Conservation (phyloP, 2,888 invertebrate species). For the Drosophila affinis region DNA sequence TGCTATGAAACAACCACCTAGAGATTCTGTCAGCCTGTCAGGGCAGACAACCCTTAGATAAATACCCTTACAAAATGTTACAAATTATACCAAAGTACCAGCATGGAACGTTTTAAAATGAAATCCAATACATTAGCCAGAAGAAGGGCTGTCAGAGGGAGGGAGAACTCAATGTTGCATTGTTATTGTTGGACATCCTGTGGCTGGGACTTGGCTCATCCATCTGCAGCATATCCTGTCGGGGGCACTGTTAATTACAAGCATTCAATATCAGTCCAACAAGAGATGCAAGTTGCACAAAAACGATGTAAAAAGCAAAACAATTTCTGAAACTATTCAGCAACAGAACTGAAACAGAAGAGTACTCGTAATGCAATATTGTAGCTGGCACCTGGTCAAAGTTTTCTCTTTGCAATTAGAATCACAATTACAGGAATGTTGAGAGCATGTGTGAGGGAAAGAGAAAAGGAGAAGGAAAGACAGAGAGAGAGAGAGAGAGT, state of each 20-base stretch:
- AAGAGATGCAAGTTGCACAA: neutral
- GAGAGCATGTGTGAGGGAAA: neutral
- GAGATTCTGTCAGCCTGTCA: neutral
- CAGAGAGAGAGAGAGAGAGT: neutral
- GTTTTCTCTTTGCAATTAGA: constrained; percentile 46
- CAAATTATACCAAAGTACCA: neutral
- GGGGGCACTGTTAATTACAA: constrained; percentile 3
- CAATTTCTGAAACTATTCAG: constrained; percentile 7
- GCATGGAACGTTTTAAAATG: neutral
- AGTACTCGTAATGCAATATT: constrained; percentile 21
- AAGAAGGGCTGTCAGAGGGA: neutral
- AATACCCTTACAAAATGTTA: neutral
- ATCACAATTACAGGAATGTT: constrained; percentile 32
- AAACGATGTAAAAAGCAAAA: constrained; percentile 1
- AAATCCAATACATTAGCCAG: neutral
- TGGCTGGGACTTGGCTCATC: neutral
- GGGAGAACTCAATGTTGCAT: neutral
- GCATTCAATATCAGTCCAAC: constrained; percentile 11
- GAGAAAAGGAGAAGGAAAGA: neutral
- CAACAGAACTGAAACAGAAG: neutral
- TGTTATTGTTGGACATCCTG: neutral
- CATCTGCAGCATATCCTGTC: neutral
- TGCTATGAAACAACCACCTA: neutral
- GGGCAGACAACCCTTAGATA: neutral
- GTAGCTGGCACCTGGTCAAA: constrained; percentile 21